phyloP scores from a whole-genome alignment of 2,888 invertebrate genomes.

The Eupithecia subfuscata region DNA sequence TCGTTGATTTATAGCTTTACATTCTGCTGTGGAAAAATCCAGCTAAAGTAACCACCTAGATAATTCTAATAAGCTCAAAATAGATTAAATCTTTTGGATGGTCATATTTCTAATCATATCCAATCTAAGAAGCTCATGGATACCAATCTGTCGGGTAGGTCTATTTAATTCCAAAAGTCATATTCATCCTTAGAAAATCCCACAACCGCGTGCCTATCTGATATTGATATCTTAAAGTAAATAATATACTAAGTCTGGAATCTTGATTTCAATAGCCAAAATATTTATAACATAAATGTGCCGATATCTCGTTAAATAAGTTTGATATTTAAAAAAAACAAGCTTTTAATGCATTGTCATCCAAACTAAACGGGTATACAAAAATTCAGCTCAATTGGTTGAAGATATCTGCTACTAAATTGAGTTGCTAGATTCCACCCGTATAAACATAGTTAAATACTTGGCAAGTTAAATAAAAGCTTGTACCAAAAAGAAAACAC shows the following conservation, averaged over 20 bases:
- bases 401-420: too few relatives aligned
- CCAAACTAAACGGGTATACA: too few relatives aligned
- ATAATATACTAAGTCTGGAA: not conserved
- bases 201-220: not conserved
- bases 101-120: not conserved
- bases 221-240: not conserved
- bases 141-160: not conserved
- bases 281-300: too few relatives aligned
- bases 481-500: too few relatives aligned
- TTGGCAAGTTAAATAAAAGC: too few relatives aligned
- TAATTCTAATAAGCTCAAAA: not conserved
- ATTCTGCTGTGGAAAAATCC: not conserved
- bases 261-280: not conserved
- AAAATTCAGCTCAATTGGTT: too few relatives aligned
- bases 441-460: too few relatives aligned
- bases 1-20: slow-evolving; percentile 55
- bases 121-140: not conserved
- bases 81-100: not conserved
- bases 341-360: too few relatives aligned
- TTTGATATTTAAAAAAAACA: too few relatives aligned
- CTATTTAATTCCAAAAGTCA: not conserved
- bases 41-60: not conserved
- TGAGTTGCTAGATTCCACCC: too few relatives aligned
- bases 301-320: too few relatives aligned
- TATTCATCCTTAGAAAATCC: not conserved